Evolutionary conservation across 53 echinoderm and acorn worm species (phyloP), one percentile per base, ranked within the genome.

Genomic region (Glandiceps talaboti): DNA sequence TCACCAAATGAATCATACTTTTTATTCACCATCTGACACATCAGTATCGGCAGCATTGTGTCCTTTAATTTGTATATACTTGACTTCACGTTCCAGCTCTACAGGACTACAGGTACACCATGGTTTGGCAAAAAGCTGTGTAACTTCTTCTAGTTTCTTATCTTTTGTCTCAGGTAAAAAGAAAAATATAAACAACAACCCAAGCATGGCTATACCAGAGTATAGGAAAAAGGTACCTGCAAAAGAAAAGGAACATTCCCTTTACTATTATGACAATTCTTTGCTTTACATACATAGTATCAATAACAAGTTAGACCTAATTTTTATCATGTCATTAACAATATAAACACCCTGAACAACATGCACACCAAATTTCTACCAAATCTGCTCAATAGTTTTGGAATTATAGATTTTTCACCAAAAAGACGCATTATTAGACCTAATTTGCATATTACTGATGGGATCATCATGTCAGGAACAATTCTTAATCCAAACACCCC

Each of bases 101-200:
- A 12, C 79, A 26, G 32, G 25, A 12, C 31, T 27, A 1, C 79
- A 78, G 1, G 32, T 12, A 25, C 31, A 25, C 6, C 31, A 78
- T 10, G 97, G 97, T 30, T 84, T 72, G 0, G 72, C 84, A 84
- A 97, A 97, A 27, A 97, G 80, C 1, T 82, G 29, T 1, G 82
- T 84, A 26, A 97, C 90, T 74, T 97, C 91, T 81, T 97, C 97
- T 1, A 97, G 82, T 1, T 79, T 87, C 33, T 84, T 85, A 27
- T 88, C 97, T 81, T 97, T 97, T 26, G 97, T 97, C 83, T 97
- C 97, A 0, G 97, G 97, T 1, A 97, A 84, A 30, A 89, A 74
- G 32, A 87, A 29, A 84, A 77, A 85, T 27, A 97, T 76, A 81
- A 97, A 89, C 28, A 92, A 28, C 29, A 92, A 30, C 14, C 97